phyloP scores from a whole-genome alignment of 2,113 vertebrate genomes.

The Oncorhynchus gorbuscha region DNA sequence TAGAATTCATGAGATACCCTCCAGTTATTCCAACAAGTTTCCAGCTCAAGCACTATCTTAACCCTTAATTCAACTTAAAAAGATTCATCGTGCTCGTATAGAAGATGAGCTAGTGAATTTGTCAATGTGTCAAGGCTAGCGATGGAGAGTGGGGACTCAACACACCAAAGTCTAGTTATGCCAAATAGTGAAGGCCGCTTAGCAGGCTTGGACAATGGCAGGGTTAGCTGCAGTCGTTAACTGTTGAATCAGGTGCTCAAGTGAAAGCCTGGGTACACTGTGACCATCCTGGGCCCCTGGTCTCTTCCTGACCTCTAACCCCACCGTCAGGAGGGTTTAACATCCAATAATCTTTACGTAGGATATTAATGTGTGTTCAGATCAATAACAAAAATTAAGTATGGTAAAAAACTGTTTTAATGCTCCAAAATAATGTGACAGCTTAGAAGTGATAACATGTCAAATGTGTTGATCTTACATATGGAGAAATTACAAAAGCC shows the following conservation, averaged over 20 bases:
- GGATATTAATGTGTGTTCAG: constrained; percentile 55
- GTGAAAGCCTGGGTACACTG: constrained; percentile 61
- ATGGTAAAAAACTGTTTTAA: constrained; percentile 61
- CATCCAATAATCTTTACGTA: constrained; percentile 56
- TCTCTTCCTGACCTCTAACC: constrained; percentile 53
- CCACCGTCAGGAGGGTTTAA: constrained; percentile 51
- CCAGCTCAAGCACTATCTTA: no score
- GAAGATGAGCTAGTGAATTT: constrained; percentile 14
- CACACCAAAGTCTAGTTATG: neutral
- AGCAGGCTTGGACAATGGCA: constrained; percentile 60
- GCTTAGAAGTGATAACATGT: neutral
- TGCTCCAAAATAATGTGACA: neutral
- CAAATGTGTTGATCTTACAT: neutral
- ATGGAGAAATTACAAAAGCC: constrained; percentile 56
- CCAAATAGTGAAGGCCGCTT: neutral
- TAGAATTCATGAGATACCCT: neutral
- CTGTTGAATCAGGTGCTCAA: constrained; percentile 54
- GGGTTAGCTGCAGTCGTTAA: constrained; percentile 55
- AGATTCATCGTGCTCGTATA: constrained; percentile 52
- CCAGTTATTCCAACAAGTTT: no score
- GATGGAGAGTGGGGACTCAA: neutral
- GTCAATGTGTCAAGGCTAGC: neutral
- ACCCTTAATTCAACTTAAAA: constrained; percentile 51
- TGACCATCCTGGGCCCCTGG: constrained; percentile 61
- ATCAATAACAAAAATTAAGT: constrained; percentile 54